Conservation (phyloP, 2,797 vertebrate genomes). For the Notoglanidium macrostoma region DNA sequence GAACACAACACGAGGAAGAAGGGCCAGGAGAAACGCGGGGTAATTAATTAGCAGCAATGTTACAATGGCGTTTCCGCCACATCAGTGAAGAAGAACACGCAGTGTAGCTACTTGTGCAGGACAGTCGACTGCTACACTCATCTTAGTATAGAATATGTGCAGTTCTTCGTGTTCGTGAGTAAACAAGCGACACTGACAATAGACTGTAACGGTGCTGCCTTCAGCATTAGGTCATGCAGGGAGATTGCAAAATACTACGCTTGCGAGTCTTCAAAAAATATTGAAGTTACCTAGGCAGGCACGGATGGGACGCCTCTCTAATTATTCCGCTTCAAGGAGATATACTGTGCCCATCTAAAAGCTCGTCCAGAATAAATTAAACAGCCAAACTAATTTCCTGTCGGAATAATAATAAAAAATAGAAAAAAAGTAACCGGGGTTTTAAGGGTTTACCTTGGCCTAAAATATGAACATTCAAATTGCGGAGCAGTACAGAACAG, state of each 20-base stretch:
- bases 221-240: slow-evolving; percentile 10
- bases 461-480: not conserved
- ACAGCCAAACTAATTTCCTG: slow-evolving; percentile 7
- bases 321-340: slow-evolving; percentile 17
- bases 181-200: not conserved
- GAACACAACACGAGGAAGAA: slow-evolving; percentile 42
- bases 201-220: slow-evolving; percentile 8
- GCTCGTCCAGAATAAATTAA: not conserved
- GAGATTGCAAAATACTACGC: slow-evolving; percentile 9
- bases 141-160: not conserved
- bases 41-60: slow-evolving; percentile 30
- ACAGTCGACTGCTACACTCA: slow-evolving; percentile 5
- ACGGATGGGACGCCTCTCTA: not conserved
- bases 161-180: not conserved
- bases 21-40: slow-evolving; percentile 26
- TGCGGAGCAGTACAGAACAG: not conserved
- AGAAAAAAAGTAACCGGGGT: not conserved
- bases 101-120: slow-evolving; percentile 18
- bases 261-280: slow-evolving; percentile 19
- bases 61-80: slow-evolving; percentile 45
- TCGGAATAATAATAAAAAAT: too few species aligned
- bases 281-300: slow-evolving; percentile 14
- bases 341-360: not conserved
- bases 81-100: slow-evolving; percentile 42
- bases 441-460: not conserved